phyloP scores from a whole-genome alignment of 2,888 invertebrate genomes.

The Tuberolachnus salignus region DNA sequence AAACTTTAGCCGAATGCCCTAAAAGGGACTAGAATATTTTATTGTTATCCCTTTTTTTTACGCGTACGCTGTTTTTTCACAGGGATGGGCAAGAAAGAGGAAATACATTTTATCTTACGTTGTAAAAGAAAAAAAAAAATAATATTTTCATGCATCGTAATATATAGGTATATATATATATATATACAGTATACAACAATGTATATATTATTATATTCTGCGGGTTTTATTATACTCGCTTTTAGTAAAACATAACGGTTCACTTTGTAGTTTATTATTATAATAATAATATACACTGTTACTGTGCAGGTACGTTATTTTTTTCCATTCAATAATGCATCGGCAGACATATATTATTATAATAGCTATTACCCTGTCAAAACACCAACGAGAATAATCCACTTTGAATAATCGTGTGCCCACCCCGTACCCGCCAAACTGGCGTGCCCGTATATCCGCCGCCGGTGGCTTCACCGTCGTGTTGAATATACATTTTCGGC shows the following conservation, averaged over 20 bases:
- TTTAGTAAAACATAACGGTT: too few relatives aligned
- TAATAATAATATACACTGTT: too few relatives aligned
- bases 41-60: constrained; percentile 8
- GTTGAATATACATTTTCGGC: background rate
- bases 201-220: too few relatives aligned
- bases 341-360: background rate
- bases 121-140: constrained; percentile 7
- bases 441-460: too few relatives aligned
- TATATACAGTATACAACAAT: too few relatives aligned
- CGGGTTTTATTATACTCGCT: too few relatives aligned
- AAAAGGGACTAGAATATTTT: constrained; percentile 11
- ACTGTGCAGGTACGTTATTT: background rate
- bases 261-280: too few relatives aligned
- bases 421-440: background rate
- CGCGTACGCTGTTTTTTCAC: background rate
- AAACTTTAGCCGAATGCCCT: background rate
- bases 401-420: background rate
- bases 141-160: background rate
- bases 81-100: background rate
- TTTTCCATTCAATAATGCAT: constrained; percentile 1
- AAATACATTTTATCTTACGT: background rate
- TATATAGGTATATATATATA: too few relatives aligned
- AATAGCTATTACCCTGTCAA: background rate
- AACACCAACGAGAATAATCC: background rate
- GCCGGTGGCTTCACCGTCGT: too few relatives aligned